Percentiles rank a stretch among this genome's conserved stretches.
phyloP scores from a whole-genome alignment of 2,113 vertebrate species.

The Notarius lentiginosus region DNA sequence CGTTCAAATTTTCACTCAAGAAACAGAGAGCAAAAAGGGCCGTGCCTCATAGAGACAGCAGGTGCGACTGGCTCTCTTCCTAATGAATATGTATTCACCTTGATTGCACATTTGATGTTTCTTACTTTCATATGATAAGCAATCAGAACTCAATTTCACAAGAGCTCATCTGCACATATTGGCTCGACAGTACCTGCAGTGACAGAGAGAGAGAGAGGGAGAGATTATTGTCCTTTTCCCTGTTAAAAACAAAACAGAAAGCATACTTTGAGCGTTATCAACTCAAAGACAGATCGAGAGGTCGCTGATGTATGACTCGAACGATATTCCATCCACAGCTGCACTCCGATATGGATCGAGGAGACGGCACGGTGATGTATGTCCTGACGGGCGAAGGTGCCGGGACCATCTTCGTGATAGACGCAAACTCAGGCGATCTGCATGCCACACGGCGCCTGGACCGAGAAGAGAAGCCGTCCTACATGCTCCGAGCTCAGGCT shows the following conservation, averaged over 20 bases:
- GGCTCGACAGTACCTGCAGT: slow-evolving; percentile 28
- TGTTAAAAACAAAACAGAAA: background rate
- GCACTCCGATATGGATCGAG: slow-evolving; percentile 90
- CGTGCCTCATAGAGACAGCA: slow-evolving; percentile 24
- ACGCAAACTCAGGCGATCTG: slow-evolving; percentile 91
- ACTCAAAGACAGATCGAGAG: slow-evolving; percentile 13
- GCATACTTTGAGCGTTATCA: slow-evolving; percentile 36
- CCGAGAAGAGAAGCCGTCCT: slow-evolving; percentile 89
- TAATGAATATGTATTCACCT: slow-evolving; percentile 48
- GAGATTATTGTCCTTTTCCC: slow-evolving; percentile 26
- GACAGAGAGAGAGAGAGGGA: background rate
- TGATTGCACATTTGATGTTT: slow-evolving; percentile 53
- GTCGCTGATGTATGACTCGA: slow-evolving; percentile 38
- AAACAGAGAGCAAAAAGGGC: background rate
- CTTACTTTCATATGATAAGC: slow-evolving; percentile 49
- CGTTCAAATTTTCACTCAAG: slow-evolving; percentile 26
- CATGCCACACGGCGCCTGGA: slow-evolving; percentile 91
- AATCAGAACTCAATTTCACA: slow-evolving; percentile 50
- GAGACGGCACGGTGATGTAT: slow-evolving; percentile 87
- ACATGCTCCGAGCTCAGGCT: slow-evolving; percentile 86
- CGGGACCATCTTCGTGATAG: slow-evolving; percentile 89
- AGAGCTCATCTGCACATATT: slow-evolving; percentile 49
- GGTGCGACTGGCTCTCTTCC: slow-evolving; percentile 28
- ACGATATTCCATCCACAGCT: slow-evolving; percentile 77
- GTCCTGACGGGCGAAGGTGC: slow-evolving; percentile 94